Evolutionary conservation across 2,113 vertebrate genomes (phyloP).

Genomic region (Pristiophorus japonicus): DNA sequence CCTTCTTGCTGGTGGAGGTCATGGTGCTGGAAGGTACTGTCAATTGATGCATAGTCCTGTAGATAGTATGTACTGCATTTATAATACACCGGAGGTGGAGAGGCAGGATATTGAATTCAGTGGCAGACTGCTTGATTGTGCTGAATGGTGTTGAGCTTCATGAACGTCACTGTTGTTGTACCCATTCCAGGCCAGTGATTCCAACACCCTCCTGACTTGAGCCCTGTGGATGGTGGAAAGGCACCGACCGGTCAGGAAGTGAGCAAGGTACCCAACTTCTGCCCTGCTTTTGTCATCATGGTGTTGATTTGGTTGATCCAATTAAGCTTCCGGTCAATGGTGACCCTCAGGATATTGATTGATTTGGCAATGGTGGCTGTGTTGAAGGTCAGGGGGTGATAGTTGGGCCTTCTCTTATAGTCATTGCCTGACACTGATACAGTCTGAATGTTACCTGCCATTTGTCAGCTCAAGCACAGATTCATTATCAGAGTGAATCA

Average conservation of each 20-base stretch:
- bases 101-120: neutral
- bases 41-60: neutral
- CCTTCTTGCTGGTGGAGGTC: neutral
- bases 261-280: too few species aligned
- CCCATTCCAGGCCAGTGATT: too few species aligned
- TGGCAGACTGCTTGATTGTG: neutral
- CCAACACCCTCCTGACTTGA: too few species aligned
- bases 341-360: neutral
- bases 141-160: neutral
- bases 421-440: neutral
- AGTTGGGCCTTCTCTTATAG: neutral
- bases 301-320: neutral
- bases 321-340: neutral
- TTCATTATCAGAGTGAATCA: neutral
- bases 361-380: neutral
- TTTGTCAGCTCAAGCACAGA: neutral
- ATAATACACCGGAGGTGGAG: too few species aligned
- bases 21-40: neutral
- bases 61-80: neutral
- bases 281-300: too few species aligned
- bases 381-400: too few species aligned
- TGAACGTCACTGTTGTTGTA: too few species aligned
- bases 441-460: neutral
- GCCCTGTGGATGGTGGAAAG: too few species aligned
- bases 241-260: too few species aligned